Conservation (phyloP, 2,888 invertebrate genomes). For the Dioctria linearis region DNA sequence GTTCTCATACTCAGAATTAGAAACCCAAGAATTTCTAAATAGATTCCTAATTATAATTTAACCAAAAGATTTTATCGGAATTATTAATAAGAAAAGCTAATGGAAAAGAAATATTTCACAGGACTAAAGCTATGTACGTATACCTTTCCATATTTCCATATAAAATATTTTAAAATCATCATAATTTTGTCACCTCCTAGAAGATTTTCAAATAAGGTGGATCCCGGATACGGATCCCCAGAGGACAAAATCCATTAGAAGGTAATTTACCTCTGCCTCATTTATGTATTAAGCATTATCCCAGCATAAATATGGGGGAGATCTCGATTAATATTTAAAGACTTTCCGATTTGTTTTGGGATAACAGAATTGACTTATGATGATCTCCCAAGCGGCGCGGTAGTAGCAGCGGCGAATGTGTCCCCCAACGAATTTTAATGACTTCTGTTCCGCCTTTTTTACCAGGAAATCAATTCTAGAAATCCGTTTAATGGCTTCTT, state of each 20-base stretch:
- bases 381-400: constrained; percentile 45
- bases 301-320: constrained; percentile 15
- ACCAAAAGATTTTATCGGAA: no score
- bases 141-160: no score
- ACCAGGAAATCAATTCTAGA: constrained; percentile 44
- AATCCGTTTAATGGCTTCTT: constrained; percentile 54
- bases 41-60: no score
- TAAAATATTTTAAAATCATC: no score
- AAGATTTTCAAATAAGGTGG: neutral
- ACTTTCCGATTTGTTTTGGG: constrained; percentile 53
- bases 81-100: no score
- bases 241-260: constrained; percentile 15
- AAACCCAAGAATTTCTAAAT: no score
- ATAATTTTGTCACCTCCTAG: constrained; percentile 16
- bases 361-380: constrained; percentile 58
- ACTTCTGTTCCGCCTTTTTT: constrained; percentile 33
- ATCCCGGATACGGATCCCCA: neutral
- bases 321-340: constrained; percentile 51
- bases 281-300: constrained; percentile 41
- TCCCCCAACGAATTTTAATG: constrained; percentile 40
- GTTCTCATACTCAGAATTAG: no score
- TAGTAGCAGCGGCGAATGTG: constrained; percentile 7
- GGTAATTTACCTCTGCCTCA: constrained; percentile 11
- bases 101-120: no score
- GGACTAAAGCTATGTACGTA: no score